Evolutionary conservation across 2,113 vertebrate species (phyloP), one percentile per base, ranked within the genome.

Genomic region (Pholis gunnellus): DNA sequence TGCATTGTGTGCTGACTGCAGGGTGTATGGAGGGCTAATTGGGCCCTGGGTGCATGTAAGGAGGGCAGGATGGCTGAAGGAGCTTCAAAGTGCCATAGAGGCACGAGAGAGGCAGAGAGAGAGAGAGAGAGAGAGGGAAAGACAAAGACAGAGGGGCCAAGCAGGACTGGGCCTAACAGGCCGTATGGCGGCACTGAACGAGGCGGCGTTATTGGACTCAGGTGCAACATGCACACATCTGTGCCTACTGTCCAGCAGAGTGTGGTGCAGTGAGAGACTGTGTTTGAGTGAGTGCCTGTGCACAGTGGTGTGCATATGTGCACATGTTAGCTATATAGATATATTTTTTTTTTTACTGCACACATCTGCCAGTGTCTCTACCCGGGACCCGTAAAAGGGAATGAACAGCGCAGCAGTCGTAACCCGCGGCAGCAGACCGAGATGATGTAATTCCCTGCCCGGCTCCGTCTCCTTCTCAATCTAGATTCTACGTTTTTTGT

Each of bases 11-110:
- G 83, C 83, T 85, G 83, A 91, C 81, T 81, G 57, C 76, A 52
- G 84, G 76, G 96, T 96, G 96, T 86, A 78, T 74, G 68, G 61
- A 59, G 75, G 67, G 65, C 95, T 97, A 97, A 98, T 97, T 97
- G 96, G 96, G 96, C 97, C 96, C 97, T 94, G 94, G 97, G 96
- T 97, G 96, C 96, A 96, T 96, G 96, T 97, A 96, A 96, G 95
- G 95, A 96, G 87, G 91, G 95, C 95, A 92, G 95, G 94, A 96
- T 95, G 95, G 95, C 95, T 94, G 94, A 94, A 93, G 94, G 86
- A 91, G 86, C 81, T 93, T 96, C 87, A 84, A 93, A 93, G 95
- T 95, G 96, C 96, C 96, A 96, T 95, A 93, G 87, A 84, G 88
- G 94, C 94, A 95, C 94, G 95, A 94, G 95, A 96, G 95, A 96